phyloP scores from a whole-genome alignment of 2,113 vertebrate species.

The Pipa parva region DNA sequence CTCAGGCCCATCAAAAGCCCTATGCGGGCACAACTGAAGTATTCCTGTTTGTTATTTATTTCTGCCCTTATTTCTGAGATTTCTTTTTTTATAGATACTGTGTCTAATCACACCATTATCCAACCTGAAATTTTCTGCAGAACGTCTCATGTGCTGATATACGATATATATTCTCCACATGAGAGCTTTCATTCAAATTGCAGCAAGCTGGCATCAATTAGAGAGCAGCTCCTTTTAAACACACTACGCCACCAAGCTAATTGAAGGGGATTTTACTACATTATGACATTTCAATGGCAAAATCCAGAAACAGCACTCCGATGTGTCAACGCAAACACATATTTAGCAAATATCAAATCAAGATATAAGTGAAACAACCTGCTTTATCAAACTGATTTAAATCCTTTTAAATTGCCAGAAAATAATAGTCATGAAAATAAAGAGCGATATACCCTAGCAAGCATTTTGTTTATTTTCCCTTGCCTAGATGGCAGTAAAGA shows the following conservation, averaged over 20 bases:
- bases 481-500: no score
- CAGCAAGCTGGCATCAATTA: conserved; percentile 43
- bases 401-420: no score
- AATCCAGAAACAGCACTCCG: conserved; percentile 25
- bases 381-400: no score
- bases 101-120: conserved; percentile 39
- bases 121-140: conserved; percentile 28
- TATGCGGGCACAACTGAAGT: conserved; percentile 24
- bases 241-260: conserved; percentile 21
- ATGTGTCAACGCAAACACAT: conserved; percentile 62
- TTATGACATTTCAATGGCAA: conserved; percentile 45
- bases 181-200: conserved; percentile 43
- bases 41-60: conserved; percentile 34
- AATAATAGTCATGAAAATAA: no score
- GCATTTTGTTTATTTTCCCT: no score
- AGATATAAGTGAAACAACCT: conserved; percentile 56
- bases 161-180: conserved; percentile 31
- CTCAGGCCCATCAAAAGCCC: background rate
- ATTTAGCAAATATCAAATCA: conserved; percentile 44
- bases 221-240: conserved; percentile 42
- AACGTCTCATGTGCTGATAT: conserved; percentile 26
- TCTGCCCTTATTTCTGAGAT: conserved; percentile 14
- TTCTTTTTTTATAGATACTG: conserved; percentile 28
- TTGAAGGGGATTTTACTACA: conserved; percentile 47
- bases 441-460: no score